Evolutionary conservation across 1,140 invertebrate genomes (phyloP).

Genomic region (Macrobrachium rosenbergii): DNA sequence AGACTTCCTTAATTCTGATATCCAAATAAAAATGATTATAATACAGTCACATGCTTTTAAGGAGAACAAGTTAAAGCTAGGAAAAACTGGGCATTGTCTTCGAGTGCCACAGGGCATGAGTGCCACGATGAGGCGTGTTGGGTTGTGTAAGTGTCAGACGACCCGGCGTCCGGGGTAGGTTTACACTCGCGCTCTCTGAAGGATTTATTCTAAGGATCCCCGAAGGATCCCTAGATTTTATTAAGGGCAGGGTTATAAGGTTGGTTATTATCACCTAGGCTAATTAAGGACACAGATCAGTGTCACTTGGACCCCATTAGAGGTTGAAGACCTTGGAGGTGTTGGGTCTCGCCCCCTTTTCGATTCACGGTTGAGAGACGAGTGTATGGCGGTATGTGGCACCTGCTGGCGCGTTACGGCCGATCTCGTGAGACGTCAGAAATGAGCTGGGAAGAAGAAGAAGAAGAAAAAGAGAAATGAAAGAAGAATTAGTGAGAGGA

Average conservation of each 20-base stretch:
- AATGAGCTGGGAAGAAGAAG: slow-evolving; percentile 15
- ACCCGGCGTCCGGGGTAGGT: slow-evolving; percentile 9
- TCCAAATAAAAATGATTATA: too few relatives aligned
- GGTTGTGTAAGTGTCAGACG: slow-evolving; percentile 12
- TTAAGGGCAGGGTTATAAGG: background rate
- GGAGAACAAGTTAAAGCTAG: too few relatives aligned
- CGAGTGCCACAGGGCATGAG: too few relatives aligned
- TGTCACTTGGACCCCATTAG: background rate
- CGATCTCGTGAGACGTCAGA: background rate
- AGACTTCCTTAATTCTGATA: too few relatives aligned
- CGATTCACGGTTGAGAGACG: too few relatives aligned
- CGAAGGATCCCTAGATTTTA: slow-evolving; percentile 5
- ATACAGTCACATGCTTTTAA: background rate
- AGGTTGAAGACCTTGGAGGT: background rate
- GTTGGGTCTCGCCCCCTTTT: too few relatives aligned
- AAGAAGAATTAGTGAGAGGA: background rate
- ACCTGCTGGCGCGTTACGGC: background rate
- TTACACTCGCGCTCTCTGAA: slow-evolving; percentile 21
- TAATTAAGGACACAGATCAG: slow-evolving; percentile 28
- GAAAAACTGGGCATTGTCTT: too few relatives aligned
- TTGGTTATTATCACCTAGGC: slow-evolving; percentile 13
- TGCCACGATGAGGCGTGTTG: background rate
- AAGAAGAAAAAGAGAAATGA: background rate
- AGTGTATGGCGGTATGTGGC: background rate
- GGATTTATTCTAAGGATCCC: slow-evolving; percentile 31